Evolutionary conservation across 2,797 vertebrate species (phyloP), one percentile per base, ranked within the genome.

Genomic region (Manis javanica): DNA sequence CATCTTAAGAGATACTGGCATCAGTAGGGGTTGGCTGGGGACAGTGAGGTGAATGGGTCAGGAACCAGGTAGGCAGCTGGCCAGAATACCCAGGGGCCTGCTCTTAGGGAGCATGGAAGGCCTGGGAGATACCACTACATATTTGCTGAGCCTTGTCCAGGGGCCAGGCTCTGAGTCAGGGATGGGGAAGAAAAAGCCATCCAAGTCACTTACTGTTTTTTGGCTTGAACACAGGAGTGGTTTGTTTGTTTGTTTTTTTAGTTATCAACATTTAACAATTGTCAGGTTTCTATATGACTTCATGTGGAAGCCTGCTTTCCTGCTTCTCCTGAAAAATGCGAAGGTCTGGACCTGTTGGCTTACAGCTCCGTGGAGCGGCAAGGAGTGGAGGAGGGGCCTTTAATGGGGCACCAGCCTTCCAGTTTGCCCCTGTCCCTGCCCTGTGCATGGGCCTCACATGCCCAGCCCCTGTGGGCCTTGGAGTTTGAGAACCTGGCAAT

Each of bases 191-290:
- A 66, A 75, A 75, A 94, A 78, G 55, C 49, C 66, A 69, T 75
- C 75, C 66, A 51, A 95, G 57, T 85, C 39, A 29, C 26, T 91
- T 89, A 63, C 95, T 89, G 34, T 69, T 93, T 93, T 75, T 95
- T 97, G 96, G 87, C 91, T 91, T 63, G 61, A 71, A 69, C 55
- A 92, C 39, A 26, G 12, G 77, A 66, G 53, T 93, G 34, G 37
- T 39, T 39, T 39, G 3, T 74, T 90, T 34, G 34, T 34, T 34
- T 34, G 34, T 85, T 94, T 87, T 87, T 31, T 63, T 90, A 78
- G 77, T 96, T 90, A 93, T 63, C 42, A 87, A 83, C 59, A 90
- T 92, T 88, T 83, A 26, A 66, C 90, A 94, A 79, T 68, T 72
- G 93, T 93, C 39, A 96, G 64, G 75, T 96, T 95, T 46, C 46